Conservation (phyloP, 2,888 invertebrate species). For the Apocheima hispidaria region DNA sequence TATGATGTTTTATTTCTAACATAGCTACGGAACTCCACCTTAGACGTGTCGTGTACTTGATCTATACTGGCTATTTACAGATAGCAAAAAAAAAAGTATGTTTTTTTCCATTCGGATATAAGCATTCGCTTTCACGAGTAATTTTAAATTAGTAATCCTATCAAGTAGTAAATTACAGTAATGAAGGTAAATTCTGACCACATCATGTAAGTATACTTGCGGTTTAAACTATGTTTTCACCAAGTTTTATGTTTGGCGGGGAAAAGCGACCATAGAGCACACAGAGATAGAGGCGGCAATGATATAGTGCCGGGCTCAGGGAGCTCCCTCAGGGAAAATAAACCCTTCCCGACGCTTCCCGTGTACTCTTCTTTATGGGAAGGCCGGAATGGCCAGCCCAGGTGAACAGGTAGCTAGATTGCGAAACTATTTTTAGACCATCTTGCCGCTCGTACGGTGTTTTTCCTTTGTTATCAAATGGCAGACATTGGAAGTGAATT, state of each 20-base stretch:
- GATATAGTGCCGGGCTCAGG: constrained; percentile 84
- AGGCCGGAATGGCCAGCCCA: constrained; percentile 84
- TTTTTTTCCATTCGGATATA: no score
- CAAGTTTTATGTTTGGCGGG: constrained; percentile 68
- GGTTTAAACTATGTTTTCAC: constrained; percentile 69
- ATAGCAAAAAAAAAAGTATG: no score
- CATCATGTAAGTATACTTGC: constrained; percentile 47
- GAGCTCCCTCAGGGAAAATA: constrained; percentile 83
- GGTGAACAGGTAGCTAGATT: constrained; percentile 84
- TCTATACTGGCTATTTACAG: no score
- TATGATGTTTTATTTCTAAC: no score
- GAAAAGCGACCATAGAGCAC: constrained; percentile 70
- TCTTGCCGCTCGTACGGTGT: constrained; percentile 82
- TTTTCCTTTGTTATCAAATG: constrained; percentile 85
- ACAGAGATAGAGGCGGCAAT: constrained; percentile 80
- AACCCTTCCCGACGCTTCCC: constrained; percentile 83
- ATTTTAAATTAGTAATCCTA: neutral
- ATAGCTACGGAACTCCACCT: no score
- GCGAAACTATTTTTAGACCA: constrained; percentile 84
- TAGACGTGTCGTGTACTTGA: no score
- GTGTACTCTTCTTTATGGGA: constrained; percentile 85
- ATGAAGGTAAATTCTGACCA: constrained; percentile 50
- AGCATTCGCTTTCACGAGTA: no score
- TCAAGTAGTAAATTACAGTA: constrained; percentile 41
- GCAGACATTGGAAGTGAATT: constrained; percentile 73